Evolutionary conservation across 2,797 vertebrate genomes (phyloP).

Genomic region (Morus bassanus): DNA sequence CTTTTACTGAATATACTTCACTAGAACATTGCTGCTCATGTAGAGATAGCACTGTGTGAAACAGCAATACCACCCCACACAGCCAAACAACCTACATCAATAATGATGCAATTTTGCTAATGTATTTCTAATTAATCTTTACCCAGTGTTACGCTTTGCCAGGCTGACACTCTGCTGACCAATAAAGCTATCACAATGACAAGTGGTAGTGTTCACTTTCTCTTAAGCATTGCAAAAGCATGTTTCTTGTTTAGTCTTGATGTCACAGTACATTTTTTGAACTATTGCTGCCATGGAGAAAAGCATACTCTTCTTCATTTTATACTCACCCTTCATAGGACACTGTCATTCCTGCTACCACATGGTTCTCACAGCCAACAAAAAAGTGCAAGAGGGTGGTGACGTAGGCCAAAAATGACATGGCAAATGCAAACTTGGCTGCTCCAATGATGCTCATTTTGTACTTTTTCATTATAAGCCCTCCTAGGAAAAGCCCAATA

Average conservation of each 20-base stretch:
- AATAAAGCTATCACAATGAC: neutral
- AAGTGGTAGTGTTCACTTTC: neutral
- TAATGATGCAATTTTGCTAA: neutral
- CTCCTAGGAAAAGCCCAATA: conserved; percentile 70
- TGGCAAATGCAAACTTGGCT: conserved; percentile 30
- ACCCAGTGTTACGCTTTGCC: neutral
- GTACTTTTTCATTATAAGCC: conserved; percentile 74
- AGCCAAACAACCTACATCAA: fast-evolving
- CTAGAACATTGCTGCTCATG: neutral
- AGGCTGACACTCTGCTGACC: neutral
- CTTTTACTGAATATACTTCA: neutral
- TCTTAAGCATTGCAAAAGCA: neutral
- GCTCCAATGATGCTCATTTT: conserved; percentile 56
- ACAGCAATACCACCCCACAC: neutral
- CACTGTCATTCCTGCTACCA: conserved; percentile 74
- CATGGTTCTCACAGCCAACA: conserved; percentile 66
- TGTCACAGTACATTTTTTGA: neutral
- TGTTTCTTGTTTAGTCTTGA: neutral
- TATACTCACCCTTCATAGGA: conserved; percentile 76
- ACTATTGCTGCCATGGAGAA: neutral
- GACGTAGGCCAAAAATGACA: neutral
- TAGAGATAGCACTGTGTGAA: neutral
- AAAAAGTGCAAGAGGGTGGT: neutral
- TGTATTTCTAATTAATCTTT: neutral
- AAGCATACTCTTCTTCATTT: neutral